These are phyloP conservation scores for Caenorhabditis plicata DNA, from an alignment of 2,888 invertebrate genomes.

Conservation along the genomic window DNA sequence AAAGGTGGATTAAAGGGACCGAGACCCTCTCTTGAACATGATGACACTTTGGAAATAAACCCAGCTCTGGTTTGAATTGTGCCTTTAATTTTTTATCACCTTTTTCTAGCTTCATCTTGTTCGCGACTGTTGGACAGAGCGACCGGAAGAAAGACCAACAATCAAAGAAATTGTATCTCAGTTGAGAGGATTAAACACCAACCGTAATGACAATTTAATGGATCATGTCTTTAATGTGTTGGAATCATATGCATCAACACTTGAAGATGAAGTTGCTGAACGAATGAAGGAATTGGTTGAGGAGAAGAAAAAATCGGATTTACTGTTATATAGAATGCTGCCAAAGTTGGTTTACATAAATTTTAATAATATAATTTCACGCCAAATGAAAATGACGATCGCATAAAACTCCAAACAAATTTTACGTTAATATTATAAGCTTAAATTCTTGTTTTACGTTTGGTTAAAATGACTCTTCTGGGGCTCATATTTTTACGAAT, in stretches of 20 bases:
- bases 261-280: slow-evolving; percentile 53
- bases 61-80: slow-evolving; percentile 20
- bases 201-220: slow-evolving; percentile 50
- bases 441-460: too few species aligned
- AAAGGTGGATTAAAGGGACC: slow-evolving; percentile 49
- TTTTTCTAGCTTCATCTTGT: slow-evolving; percentile 22
- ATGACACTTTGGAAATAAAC: slow-evolving; percentile 34
- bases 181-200: slow-evolving; percentile 47
- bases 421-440: too few species aligned
- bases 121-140: slow-evolving; percentile 29
- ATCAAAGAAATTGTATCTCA: slow-evolving; percentile 19
- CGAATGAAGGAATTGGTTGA: slow-evolving; percentile 55
- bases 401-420: too few species aligned
- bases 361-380: too few species aligned
- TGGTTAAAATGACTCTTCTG: too few species aligned
- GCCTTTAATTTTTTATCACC: not conserved
- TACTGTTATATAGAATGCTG: slow-evolving; percentile 55
- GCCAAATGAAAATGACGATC: too few species aligned
- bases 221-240: slow-evolving; percentile 62
- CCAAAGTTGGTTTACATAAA: slow-evolving; percentile 36
- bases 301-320: slow-evolving; percentile 57
- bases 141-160: slow-evolving; percentile 15
- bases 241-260: slow-evolving; percentile 50
- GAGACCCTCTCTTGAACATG: slow-evolving; percentile 40
- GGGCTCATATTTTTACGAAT: not conserved